These are phyloP conservation scores for Harpagifer antarcticus DNA, from an alignment of 2,797 vertebrate genomes.

Conservation along the genomic window DNA sequence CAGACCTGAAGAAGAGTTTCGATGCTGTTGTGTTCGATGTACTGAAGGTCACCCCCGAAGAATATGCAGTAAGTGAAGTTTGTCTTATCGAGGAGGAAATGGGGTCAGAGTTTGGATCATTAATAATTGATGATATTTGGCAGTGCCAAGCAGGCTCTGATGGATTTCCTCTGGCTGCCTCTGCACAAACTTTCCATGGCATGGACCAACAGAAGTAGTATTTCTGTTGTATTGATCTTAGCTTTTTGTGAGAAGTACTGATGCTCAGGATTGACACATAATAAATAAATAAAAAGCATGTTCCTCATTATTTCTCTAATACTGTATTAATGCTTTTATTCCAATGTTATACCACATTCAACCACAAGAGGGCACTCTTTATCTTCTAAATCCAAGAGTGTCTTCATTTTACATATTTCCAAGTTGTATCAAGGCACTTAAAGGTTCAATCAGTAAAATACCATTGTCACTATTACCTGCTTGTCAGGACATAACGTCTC, in stretches of 20 bases:
- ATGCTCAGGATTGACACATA: not conserved
- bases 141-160: conserved; percentile 30
- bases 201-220: conserved; percentile 9
- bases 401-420: not conserved
- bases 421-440: not conserved
- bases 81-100: conserved; percentile 48
- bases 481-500: not conserved
- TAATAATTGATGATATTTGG: conserved; percentile 77
- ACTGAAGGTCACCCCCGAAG: conserved; percentile 97
- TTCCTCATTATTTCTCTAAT: not conserved
- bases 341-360: not conserved
- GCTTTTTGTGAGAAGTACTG: not conserved
- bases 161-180: conserved; percentile 24
- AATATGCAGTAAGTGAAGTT: conserved; percentile 94
- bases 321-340: not conserved
- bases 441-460: not conserved
- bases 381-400: conserved; percentile 1
- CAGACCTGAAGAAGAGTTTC: conserved; percentile 98
- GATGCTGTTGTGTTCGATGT: conserved; percentile 99
- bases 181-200: conserved; percentile 11
- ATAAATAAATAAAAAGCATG: not conserved
- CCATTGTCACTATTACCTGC: not conserved
- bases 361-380: conserved; percentile 68
- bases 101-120: conserved; percentile 65
- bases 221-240: not conserved